Evolutionary conservation across 2,797 vertebrate genomes (phyloP), one percentile per base, ranked within the genome.

Genomic region (Echeneis naucrates): DNA sequence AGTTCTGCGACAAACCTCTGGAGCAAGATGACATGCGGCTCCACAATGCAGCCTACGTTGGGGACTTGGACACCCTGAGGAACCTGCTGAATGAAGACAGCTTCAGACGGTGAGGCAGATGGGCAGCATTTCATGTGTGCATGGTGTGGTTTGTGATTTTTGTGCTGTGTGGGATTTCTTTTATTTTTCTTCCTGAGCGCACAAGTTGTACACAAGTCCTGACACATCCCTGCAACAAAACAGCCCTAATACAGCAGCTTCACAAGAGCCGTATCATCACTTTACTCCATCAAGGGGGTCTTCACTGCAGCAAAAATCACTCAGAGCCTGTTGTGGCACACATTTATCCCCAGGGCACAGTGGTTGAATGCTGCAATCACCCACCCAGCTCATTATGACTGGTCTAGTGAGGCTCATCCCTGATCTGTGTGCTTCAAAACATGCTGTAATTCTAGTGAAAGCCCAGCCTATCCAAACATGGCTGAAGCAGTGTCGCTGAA

Each of bases 41-140:
- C 44, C 97, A 98, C 60, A 97, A 99, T 0, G 96, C 97, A 0
- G 97, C 97, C 68, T 96, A 97, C 1, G 95, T 96, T 4, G 97
- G 97, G 2, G 97, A 99, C 83, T 90, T 98, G 80, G 95, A 95
- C 86, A 98, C 97, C 2, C 87, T 99, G 54, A 90, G 90, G 86
- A 95, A 78, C 83, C 90, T 98, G 50, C 81, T 99, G 83, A 93
- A 96, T 40, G 96, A 99, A 44, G 96, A 97, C 54, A 67, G 81
- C 90, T 98, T 96, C 92, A 95, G 90, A 80, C 93, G 92, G 97
- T 99, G 90, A 90, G 72, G 27, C 37, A 1, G 13, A 32, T n/a
- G 30, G 21, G 48, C 50, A 54, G 61, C 47, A 52, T 63, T 54
- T 51, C 56, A 45, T 62, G 30, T 70, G 52, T 63, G 72, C 64